Evolutionary conservation across 2,888 invertebrate species (phyloP).

Genomic region (Prosapia bicincta): DNA sequence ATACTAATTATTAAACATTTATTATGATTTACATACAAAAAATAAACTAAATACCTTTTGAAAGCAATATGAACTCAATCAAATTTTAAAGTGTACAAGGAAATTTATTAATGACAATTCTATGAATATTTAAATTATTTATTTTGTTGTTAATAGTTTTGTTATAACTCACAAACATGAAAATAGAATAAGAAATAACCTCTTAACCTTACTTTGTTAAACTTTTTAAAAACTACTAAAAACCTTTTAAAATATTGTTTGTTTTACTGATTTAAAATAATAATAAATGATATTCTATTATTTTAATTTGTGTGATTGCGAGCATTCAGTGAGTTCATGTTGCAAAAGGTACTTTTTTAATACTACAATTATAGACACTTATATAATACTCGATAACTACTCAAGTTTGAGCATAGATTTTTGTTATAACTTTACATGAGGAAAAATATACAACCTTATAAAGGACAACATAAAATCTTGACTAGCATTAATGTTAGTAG

Average conservation of each 20-base stretch:
- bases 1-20: slow-evolving; percentile 25
- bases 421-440: neutral
- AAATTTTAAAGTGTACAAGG: no score
- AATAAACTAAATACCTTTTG: neutral
- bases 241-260: neutral
- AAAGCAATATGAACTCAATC: neutral
- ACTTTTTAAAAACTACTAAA: neutral
- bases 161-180: no score
- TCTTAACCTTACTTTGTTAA: neutral
- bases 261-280: neutral
- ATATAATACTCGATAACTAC: neutral
- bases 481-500: slow-evolving; percentile 28
- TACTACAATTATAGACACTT: neutral
- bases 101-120: no score
- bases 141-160: no score
- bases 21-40: slow-evolving; percentile 13
- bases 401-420: neutral
- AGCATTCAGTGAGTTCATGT: neutral
- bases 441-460: slow-evolving; percentile 13
- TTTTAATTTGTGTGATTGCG: neutral
- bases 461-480: slow-evolving; percentile 2
- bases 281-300: neutral
- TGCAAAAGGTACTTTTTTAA: neutral
- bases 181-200: no score
- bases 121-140: no score